Evolutionary conservation across 2,888 invertebrate genomes (phyloP).

Genomic region (Julus scanicus): DNA sequence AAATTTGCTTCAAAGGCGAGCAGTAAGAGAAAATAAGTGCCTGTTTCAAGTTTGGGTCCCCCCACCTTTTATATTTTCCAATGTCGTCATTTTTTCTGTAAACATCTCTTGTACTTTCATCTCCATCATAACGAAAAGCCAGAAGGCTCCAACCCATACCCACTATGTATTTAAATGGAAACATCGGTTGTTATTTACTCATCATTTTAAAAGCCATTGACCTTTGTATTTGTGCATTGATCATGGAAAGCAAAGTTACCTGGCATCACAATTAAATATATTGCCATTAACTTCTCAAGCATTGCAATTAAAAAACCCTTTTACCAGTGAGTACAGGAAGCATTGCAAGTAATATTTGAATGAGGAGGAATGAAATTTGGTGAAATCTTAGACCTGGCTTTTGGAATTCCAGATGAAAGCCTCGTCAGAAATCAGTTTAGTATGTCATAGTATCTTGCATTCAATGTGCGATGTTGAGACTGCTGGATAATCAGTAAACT

Average conservation of each 20-base stretch:
- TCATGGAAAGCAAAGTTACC: not conserved
- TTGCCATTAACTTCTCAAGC: not conserved
- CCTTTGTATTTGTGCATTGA: not conserved
- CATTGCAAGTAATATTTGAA: too few species aligned
- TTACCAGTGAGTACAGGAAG: too few species aligned
- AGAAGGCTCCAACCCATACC: not conserved
- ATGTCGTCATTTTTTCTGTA: not conserved
- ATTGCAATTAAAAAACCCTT: not conserved
- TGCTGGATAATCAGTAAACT: too few species aligned
- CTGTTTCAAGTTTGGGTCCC: not conserved
- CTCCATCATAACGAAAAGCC: not conserved
- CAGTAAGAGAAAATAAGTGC: constrained; percentile 81
- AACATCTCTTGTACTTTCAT: not conserved
- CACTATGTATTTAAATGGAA: not conserved
- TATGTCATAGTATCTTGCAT: too few species aligned
- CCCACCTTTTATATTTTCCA: not conserved
- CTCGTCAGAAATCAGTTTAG: too few species aligned
- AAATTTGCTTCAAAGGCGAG: constrained; percentile 92
- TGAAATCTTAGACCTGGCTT: too few species aligned
- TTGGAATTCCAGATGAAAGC: too few species aligned
- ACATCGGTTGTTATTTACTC: not conserved
- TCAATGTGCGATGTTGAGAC: too few species aligned
- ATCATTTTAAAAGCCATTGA: not conserved
- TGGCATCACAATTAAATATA: not conserved
- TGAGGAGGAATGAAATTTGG: too few species aligned